Evolutionary conservation across 2,888 invertebrate species (phyloP).

Genomic region (Amphipoea oculea): DNA sequence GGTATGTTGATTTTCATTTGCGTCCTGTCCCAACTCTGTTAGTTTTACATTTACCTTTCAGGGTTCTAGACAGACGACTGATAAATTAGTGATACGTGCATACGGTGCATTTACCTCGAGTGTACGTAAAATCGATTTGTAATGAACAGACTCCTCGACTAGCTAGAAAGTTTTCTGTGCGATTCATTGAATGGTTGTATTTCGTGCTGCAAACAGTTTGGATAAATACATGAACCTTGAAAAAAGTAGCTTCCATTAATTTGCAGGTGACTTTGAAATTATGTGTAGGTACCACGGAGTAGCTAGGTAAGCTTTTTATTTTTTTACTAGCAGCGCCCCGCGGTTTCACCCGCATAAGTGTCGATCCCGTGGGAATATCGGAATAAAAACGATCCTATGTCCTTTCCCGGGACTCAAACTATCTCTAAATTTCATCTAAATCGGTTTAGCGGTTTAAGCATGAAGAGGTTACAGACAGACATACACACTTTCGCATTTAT

Average conservation of each 20-base stretch:
- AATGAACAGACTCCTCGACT: conserved; percentile 22
- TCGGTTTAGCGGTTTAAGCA: no score
- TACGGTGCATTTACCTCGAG: conserved; percentile 23
- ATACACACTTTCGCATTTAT: no score
- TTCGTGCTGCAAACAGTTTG: not conserved
- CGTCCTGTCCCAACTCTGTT: conserved; percentile 62
- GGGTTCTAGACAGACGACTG: conserved; percentile 56
- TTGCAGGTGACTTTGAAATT: not conserved
- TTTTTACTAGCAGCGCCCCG: no score
- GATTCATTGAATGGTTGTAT: not conserved
- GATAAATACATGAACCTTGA: not conserved
- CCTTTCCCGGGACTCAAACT: no score
- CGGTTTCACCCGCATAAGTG: no score
- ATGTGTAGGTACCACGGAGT: not conserved
- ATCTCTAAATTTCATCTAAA: no score
- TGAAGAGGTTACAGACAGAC: no score
- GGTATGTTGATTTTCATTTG: conserved; percentile 68
- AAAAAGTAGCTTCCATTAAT: not conserved
- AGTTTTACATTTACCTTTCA: conserved; percentile 66
- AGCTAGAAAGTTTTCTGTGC: conserved; percentile 9
- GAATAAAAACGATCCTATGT: no score
- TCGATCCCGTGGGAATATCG: no score
- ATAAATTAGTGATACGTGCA: conserved; percentile 62
- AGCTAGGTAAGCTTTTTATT: no score
- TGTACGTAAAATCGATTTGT: conserved; percentile 42